Conservation (phyloP, 2,888 invertebrate species). For the Caradrina clavipalpis region DNA sequence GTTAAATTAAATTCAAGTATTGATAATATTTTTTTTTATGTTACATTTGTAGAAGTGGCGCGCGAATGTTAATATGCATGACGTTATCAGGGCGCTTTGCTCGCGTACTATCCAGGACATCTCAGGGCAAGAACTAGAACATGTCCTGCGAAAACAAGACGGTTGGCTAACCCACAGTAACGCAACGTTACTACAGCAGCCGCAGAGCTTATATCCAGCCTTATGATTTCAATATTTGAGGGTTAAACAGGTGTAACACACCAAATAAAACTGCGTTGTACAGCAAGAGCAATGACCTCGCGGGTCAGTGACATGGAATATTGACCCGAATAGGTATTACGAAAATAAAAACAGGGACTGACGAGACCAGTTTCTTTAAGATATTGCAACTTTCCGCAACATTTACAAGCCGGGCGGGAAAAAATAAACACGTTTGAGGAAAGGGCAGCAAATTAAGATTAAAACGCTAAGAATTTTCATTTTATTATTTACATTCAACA, state of each 20-base stretch:
- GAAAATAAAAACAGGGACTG: conserved; percentile 16
- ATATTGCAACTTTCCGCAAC: conserved; percentile 6
- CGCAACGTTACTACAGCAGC: not conserved
- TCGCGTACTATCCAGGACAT: too few relatives aligned
- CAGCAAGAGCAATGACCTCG: conserved; percentile 33
- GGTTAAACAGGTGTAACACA: conserved; percentile 33
- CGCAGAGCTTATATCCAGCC: conserved; percentile 11
- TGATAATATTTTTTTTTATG: too few relatives aligned
- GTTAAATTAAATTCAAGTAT: too few relatives aligned
- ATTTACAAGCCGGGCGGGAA: not conserved
- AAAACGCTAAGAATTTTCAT: too few relatives aligned
- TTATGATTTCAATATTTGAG: conserved; percentile 26
- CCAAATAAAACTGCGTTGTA: conserved; percentile 33
- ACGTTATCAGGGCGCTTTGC: too few relatives aligned
- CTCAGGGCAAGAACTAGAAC: too few relatives aligned
- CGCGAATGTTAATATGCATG: too few relatives aligned
- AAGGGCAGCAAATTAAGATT: conserved; percentile 1
- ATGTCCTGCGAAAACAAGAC: too few relatives aligned
- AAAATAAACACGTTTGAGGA: conserved; percentile 2
- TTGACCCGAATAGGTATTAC: conserved; percentile 19
- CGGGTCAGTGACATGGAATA: conserved; percentile 37
- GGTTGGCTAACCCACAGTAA: too few relatives aligned
- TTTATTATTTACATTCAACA: not conserved
- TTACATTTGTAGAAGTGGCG: too few relatives aligned
- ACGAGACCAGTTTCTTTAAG: conserved; percentile 3